These are phyloP conservation scores for Columba livia DNA, from an alignment of 2,113 vertebrate species.

Conservation along the genomic window DNA sequence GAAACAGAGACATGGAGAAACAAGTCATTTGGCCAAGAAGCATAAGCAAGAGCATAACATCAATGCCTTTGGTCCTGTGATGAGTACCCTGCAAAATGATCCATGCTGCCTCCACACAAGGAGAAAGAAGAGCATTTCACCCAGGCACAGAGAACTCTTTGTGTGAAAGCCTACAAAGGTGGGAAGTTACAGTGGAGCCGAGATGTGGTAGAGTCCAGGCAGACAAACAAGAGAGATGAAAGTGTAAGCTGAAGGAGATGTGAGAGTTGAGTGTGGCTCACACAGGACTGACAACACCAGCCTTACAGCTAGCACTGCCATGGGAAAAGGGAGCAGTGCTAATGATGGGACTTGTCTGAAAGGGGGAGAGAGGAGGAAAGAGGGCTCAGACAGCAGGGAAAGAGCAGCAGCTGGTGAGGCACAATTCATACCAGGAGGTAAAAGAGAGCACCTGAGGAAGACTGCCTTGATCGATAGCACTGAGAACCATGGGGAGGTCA, in stretches of 20 bases:
- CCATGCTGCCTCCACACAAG: neutral
- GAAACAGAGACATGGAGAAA: neutral
- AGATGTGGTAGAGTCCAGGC: neutral
- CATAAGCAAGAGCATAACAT: neutral
- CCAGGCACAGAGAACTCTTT: neutral
- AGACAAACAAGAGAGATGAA: neutral
- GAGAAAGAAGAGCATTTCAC: neutral
- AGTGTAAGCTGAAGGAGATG: neutral
- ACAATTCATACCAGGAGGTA: neutral
- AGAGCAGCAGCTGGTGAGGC: neutral
- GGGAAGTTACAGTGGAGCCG: neutral
- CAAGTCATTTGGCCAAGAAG: neutral
- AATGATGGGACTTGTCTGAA: neutral
- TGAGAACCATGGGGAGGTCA: neutral
- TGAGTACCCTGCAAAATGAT: neutral
- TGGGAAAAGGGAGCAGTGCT: neutral
- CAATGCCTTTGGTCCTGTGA: neutral
- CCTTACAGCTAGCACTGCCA: neutral
- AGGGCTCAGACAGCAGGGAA: neutral
- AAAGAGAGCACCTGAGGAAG: neutral
- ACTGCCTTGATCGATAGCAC: neutral
- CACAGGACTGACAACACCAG: neutral
- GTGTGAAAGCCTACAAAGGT: neutral
- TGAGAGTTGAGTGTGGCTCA: neutral
- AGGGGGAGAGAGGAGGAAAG: neutral